Percentiles rank a stretch among this genome's conserved stretches.
Conservation (phyloP, 2,113 vertebrate genomes). For the Podilymbus podiceps region DNA sequence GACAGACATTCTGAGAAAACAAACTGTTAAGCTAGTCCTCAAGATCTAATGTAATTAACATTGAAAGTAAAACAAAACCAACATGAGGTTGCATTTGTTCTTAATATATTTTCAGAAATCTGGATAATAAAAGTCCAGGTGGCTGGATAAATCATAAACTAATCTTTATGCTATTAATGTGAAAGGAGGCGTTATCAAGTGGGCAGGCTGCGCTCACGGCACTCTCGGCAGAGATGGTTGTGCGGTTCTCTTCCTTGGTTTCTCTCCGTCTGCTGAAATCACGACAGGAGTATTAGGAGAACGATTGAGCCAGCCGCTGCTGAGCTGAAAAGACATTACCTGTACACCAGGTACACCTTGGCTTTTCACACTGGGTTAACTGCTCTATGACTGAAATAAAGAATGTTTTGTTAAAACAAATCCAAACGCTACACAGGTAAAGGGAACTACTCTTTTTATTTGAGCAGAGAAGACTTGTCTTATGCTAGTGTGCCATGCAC, state of each 20-base stretch:
- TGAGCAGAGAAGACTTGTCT: background rate
- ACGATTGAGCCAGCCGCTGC: background rate
- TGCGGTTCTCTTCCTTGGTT: background rate
- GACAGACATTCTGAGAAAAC: constrained; percentile 11
- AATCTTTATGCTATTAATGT: background rate
- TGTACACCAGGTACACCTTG: background rate
- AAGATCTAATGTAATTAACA: background rate
- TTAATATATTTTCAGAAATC: background rate
- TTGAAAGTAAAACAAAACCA: background rate
- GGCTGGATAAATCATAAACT: background rate
- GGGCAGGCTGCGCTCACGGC: background rate
- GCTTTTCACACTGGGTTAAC: background rate
- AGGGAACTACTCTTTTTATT: background rate
- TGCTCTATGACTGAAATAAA: background rate
- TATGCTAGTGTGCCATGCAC: background rate
- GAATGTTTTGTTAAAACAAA: background rate
- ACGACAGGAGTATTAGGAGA: background rate
- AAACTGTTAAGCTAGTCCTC: background rate
- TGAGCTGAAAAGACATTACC: background rate
- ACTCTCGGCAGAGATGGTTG: background rate
- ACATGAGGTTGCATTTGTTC: background rate
- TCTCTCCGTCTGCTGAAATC: background rate
- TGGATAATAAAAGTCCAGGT: background rate
- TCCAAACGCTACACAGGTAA: background rate
- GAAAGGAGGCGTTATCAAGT: background rate